Conservation (phyloP, 2,797 vertebrate species). For the Streptopelia turtur region DNA sequence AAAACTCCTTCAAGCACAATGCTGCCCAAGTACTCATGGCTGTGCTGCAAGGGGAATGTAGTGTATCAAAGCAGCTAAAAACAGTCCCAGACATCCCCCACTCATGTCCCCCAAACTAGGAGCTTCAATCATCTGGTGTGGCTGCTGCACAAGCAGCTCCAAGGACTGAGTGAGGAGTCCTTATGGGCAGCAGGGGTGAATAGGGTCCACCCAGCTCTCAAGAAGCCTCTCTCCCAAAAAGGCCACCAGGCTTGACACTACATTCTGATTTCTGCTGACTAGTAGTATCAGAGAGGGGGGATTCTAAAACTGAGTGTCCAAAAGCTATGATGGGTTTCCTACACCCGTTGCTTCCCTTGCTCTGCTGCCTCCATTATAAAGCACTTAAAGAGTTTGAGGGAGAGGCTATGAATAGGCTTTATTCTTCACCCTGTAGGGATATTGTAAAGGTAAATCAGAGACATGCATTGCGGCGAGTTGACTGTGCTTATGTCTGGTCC, state of each 20-base stretch:
- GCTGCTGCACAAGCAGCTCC: background rate
- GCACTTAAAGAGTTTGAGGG: background rate
- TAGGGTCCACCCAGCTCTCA: background rate
- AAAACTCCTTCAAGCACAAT: background rate
- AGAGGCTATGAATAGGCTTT: background rate
- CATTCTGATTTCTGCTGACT: background rate
- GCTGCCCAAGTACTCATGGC: fast-evolving
- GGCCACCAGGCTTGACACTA: background rate
- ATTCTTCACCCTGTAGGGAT: background rate
- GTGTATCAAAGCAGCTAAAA: background rate
- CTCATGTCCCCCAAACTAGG: background rate
- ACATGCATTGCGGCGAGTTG: fast-evolving
- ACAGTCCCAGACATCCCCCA: too few species aligned
- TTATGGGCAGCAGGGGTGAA: background rate
- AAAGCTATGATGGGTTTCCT: background rate
- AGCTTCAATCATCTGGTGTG: fast-evolving
- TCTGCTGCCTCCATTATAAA: background rate
- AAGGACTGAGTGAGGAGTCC: background rate
- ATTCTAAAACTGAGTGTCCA: background rate
- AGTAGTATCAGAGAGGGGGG: background rate
- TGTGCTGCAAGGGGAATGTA: background rate
- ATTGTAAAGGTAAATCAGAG: background rate
- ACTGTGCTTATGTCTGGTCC: background rate
- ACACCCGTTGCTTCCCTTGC: background rate
- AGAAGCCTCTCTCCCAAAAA: background rate